These are phyloP conservation scores for Hymenopus coronatus DNA, from an alignment of 2,888 invertebrate species.

Conservation along the genomic window DNA sequence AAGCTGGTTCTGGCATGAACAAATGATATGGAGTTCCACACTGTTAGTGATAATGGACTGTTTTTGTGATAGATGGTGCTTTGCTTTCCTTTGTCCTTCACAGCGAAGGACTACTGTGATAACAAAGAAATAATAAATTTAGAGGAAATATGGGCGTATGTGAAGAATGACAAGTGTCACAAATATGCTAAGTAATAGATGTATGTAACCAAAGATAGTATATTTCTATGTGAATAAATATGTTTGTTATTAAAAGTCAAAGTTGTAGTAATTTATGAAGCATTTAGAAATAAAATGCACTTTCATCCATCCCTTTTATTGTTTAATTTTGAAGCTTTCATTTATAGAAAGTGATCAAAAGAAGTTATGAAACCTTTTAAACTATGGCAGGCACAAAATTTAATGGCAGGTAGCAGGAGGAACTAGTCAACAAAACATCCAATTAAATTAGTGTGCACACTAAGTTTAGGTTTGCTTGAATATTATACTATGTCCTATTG, in stretches of 20 bases:
- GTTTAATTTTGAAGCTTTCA: too few relatives aligned
- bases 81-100: background rate
- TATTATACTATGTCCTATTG: too few relatives aligned
- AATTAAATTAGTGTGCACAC: too few relatives aligned
- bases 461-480: too few relatives aligned
- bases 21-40: background rate
- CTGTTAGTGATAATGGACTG: background rate
- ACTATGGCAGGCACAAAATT: too few relatives aligned
- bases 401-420: too few relatives aligned
- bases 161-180: background rate
- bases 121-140: background rate
- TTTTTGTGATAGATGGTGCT: background rate
- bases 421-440: too few relatives aligned
- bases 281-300: background rate
- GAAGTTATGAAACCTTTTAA: too few relatives aligned
- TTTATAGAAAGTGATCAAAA: too few relatives aligned
- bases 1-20: background rate
- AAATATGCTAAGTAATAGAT: background rate
- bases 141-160: background rate
- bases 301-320: background rate
- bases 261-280: background rate
- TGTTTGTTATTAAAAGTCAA: background rate
- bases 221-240: background rate
- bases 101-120: background rate
- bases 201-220: background rate